Conservation (phyloP, 2,113 vertebrate genomes). For the Lagenorhynchus albirostris region DNA sequence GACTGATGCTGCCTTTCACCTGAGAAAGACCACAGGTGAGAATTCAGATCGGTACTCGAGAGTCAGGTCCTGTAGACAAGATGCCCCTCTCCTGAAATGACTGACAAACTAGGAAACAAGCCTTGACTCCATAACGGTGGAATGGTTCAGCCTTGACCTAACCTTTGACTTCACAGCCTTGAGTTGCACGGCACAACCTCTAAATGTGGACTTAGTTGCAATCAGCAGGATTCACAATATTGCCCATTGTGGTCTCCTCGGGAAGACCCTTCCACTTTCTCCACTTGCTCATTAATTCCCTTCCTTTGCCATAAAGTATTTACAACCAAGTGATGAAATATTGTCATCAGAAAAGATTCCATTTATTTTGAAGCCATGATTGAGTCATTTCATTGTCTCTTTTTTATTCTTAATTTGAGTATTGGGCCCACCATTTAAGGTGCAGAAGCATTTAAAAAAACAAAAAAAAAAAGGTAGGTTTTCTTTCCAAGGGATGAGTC, state of each 20-base stretch:
- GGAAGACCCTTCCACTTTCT: neutral
- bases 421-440: neutral
- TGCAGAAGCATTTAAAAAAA: neutral
- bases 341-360: neutral
- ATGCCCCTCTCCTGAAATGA: neutral
- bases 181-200: neutral
- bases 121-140: fast-evolving
- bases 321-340: neutral
- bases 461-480: neutral
- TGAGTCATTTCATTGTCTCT: neutral
- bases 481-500: neutral
- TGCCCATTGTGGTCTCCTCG: neutral
- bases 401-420: neutral
- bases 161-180: neutral
- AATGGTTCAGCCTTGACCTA: too few relatives aligned
- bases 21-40: neutral
- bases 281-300: neutral
- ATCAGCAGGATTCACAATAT: neutral
- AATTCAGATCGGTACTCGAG: neutral
- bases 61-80: neutral
- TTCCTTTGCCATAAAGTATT: conserved; percentile 4
- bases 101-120: neutral
- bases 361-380: neutral
- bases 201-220: neutral
- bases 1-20: neutral